phyloP scores from a whole-genome alignment of 2,113 vertebrate species.

The Motacilla alba region DNA sequence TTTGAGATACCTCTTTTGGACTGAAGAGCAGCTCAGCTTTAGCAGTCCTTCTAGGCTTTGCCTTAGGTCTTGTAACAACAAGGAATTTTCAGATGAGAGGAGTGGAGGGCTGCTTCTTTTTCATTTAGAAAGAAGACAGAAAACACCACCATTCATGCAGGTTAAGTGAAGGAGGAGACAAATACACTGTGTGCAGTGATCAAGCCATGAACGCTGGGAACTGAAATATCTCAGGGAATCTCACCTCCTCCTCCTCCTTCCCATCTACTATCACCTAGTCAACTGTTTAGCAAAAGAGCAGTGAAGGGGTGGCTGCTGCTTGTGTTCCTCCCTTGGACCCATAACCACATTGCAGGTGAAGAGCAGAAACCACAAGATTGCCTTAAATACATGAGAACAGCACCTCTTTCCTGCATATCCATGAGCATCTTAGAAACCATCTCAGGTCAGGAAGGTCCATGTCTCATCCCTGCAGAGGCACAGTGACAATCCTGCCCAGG shows the following conservation, averaged over 20 bases:
- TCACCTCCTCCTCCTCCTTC: not conserved
- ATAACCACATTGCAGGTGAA: not conserved
- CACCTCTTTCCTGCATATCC: not conserved
- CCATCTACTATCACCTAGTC: not conserved
- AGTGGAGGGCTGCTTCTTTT: not conserved
- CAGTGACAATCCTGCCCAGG: not conserved
- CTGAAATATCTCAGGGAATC: not conserved
- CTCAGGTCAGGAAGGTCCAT: not conserved
- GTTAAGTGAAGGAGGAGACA: not conserved
- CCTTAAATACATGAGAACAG: not conserved
- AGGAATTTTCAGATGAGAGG: not conserved
- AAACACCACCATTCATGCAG: accelerated
- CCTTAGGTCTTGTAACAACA: not conserved
- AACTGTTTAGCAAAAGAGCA: not conserved
- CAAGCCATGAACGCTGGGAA: not conserved
- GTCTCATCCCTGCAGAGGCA: not conserved
- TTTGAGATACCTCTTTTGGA: not conserved
- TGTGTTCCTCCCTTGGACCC: not conserved
- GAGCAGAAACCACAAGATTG: not conserved
- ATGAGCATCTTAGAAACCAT: accelerated
- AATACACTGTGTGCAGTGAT: accelerated
- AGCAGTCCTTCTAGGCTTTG: not conserved
- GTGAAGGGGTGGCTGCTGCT: not conserved
- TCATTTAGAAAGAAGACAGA: not conserved
- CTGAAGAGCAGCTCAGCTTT: not conserved